phyloP scores from a whole-genome alignment of 1,140 invertebrate genomes.

The Druon quercuslanigerum region DNA sequence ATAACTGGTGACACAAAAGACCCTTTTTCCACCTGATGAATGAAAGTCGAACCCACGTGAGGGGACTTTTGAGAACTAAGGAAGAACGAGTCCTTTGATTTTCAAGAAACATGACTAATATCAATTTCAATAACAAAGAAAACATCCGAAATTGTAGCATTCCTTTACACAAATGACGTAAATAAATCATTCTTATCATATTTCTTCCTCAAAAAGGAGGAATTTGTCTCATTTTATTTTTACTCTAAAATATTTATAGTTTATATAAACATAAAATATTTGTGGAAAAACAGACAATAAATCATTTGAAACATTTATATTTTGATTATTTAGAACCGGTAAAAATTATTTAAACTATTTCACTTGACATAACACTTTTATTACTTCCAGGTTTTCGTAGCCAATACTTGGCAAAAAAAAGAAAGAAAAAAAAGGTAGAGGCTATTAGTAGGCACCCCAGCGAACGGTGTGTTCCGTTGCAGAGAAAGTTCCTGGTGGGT shows the following conservation, averaged over 20 bases:
- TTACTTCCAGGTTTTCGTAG: neutral
- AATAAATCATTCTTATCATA: slow-evolving; percentile 27
- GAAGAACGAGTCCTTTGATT: slow-evolving; percentile 21
- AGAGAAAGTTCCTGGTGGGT: slow-evolving; percentile 47
- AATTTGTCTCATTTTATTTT: neutral
- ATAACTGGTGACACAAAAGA: slow-evolving; percentile 9
- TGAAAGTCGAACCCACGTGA: slow-evolving; percentile 13
- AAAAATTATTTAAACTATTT: neutral
- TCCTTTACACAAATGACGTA: neutral
- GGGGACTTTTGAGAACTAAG: neutral
- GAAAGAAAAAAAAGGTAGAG: slow-evolving; percentile 13
- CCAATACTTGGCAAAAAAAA: neutral
- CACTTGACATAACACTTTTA: neutral
- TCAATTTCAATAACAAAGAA: slow-evolving; percentile 27
- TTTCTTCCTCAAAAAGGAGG: slow-evolving; percentile 34
- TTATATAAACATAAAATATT: too few relatives aligned
- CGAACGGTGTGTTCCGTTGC: slow-evolving; percentile 39
- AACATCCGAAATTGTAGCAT: neutral
- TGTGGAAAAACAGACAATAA: too few relatives aligned
- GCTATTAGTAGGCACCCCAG: slow-evolving; percentile 45
- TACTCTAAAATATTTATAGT: too few relatives aligned
- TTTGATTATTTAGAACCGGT: too few relatives aligned
- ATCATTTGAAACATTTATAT: too few relatives aligned
- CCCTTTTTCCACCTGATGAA: slow-evolving; percentile 26
- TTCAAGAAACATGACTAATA: slow-evolving; percentile 17